Evolutionary conservation across 2,113 vertebrate species (phyloP).

Genomic region (Isurus oxyrinchus): DNA sequence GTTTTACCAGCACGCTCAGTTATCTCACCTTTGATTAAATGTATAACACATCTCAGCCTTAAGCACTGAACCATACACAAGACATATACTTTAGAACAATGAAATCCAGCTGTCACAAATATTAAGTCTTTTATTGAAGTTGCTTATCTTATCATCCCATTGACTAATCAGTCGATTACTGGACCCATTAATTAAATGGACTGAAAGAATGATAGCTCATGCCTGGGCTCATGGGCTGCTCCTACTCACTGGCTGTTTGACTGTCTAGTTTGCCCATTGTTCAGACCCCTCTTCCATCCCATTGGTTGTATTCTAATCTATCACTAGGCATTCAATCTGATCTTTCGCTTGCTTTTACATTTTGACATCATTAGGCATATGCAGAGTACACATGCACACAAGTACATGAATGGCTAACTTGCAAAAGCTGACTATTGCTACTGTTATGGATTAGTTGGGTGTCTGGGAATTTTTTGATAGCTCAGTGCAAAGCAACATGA

Average conservation of each 20-base stretch:
- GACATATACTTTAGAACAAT: background rate
- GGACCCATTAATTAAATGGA: conserved; percentile 10
- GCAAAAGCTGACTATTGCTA: background rate
- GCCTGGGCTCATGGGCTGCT: background rate
- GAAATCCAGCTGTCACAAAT: background rate
- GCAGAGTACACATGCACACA: background rate
- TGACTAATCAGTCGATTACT: background rate
- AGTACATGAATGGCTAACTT: background rate
- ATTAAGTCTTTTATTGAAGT: background rate
- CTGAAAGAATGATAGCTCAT: background rate
- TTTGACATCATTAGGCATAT: background rate
- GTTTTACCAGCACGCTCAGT: background rate
- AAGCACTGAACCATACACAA: background rate
- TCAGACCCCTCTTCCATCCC: background rate
- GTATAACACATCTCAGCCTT: background rate
- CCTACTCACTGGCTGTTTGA: background rate
- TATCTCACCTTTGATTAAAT: background rate
- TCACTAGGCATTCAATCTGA: background rate
- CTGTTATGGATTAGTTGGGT: background rate
- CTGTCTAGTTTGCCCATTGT: background rate
- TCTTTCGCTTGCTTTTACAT: background rate
- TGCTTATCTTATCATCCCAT: background rate
- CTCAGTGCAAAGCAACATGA: background rate
- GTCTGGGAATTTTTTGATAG: background rate
- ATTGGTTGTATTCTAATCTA: background rate